These are phyloP conservation scores for Caenorhabditis tropicalis DNA, from an alignment of 1,140 invertebrate species.

Conservation along the genomic window DNA sequence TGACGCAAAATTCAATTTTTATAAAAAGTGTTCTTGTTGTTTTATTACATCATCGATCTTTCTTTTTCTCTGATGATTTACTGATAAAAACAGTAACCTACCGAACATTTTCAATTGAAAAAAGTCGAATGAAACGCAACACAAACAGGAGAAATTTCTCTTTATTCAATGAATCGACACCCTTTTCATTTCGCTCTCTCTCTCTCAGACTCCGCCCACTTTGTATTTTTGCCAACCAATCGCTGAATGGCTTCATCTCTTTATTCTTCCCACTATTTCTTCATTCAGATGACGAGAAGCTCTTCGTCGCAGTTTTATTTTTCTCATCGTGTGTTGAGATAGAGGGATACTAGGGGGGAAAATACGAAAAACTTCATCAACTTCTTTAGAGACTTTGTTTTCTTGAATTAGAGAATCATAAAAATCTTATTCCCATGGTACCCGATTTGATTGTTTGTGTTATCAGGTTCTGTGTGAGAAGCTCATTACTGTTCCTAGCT, in stretches of 20 bases:
- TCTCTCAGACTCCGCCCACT: slow-evolving; percentile 19
- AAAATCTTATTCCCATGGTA: no score
- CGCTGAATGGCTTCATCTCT: background rate
- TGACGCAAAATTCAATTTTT: background rate
- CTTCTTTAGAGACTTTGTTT: no score
- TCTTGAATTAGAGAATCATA: no score
- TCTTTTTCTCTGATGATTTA: background rate
- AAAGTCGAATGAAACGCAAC: background rate
- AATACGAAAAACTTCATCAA: no score
- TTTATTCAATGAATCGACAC: background rate
- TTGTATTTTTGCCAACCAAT: slow-evolving; percentile 30
- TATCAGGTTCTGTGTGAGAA: no score
- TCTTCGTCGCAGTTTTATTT: no score
- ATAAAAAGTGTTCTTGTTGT: background rate
- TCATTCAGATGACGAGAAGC: background rate
- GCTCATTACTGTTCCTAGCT: no score
- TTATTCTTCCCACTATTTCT: background rate
- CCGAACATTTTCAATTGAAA: slow-evolving; percentile 2
- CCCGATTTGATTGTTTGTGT: no score
- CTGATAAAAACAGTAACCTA: background rate
- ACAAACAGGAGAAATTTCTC: slow-evolving; percentile 30
- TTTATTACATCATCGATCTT: background rate
- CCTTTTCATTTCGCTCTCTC: background rate
- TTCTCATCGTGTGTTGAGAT: no score
- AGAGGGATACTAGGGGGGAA: no score